Evolutionary conservation across 2,113 vertebrate species (phyloP).

Genomic region (Dasyornis broadbenti): DNA sequence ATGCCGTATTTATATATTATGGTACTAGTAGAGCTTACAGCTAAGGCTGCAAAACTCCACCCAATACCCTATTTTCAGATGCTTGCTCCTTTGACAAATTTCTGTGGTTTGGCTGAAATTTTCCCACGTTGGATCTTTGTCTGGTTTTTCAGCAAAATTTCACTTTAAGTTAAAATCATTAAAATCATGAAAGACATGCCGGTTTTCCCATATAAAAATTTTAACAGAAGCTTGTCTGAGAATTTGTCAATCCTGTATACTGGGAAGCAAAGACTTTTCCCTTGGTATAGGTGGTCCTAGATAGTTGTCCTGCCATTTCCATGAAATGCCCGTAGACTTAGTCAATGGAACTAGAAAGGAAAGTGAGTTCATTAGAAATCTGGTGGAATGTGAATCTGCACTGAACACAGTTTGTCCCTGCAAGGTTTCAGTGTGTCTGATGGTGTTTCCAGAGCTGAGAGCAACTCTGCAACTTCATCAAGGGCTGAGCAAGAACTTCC

Average conservation of each 20-base stretch:
- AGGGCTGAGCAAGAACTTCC: neutral
- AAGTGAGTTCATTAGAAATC: neutral
- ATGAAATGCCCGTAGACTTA: neutral
- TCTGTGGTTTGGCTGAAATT: neutral
- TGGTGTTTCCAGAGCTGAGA: neutral
- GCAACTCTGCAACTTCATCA: neutral
- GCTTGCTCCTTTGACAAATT: neutral
- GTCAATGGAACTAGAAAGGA: neutral
- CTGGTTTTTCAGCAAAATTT: neutral
- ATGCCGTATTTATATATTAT: neutral
- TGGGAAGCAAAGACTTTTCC: neutral
- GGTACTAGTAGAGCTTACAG: neutral
- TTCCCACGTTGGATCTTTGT: neutral
- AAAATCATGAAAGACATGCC: neutral
- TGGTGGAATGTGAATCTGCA: neutral
- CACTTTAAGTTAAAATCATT: neutral
- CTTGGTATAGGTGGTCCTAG: neutral
- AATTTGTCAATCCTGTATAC: neutral
- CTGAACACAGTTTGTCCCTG: neutral
- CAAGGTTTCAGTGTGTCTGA: neutral
- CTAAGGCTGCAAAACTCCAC: neutral
- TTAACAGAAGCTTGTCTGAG: neutral
- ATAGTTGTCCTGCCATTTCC: neutral
- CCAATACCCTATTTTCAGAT: neutral
- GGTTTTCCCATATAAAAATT: neutral